Evolutionary conservation across 2,888 invertebrate genomes (phyloP), one percentile per base, ranked within the genome.

Genomic region (Dendrolimus houi): DNA sequence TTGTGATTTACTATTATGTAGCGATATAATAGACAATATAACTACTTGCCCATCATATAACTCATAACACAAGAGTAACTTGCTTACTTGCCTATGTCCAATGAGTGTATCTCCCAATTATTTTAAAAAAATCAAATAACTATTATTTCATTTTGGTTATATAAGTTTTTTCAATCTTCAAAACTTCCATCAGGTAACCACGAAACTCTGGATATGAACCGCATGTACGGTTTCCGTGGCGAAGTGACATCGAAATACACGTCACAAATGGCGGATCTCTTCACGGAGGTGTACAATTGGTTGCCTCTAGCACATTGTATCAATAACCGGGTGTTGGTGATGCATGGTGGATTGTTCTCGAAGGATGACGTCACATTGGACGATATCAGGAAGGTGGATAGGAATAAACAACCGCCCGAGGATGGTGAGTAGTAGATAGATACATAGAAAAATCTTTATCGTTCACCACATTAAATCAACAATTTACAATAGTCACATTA

Each of bases 191-290:
- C 81, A 97, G 98, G 99, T n/a, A 99, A 99, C 87, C 99, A 99
- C 80, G 99, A 99, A 81, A 98, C 98, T 69, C 93, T 95, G 54
- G 98, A 96, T 61, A 99, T 99, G 99, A 99, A 99, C 88, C 97
- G 98, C 86, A 98, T 99, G 97, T 99, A 99, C 84, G 99, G 99
- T 1, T 99, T 99, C 91, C 97, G 98, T 64, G 99, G 99, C 1
- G 99, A 99, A 90, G 99, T 99, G 0, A 97, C 97, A 72, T 94
- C 97, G 8, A 99, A 99, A 87, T 99, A 98, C 85, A 95, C 96
- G 1, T 92, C 94, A 17, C 96, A 98, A 81, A 99, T 99, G 99
- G 96, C 97, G 0, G 97, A 98, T 64, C 92, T 99, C 55, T 99
- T 99, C 91, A 99, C 99, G 1, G 99, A 99, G 91, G 98, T 99